Evolutionary conservation across 64 coral and sea anemone genomes (phyloP), one percentile per base, ranked within the genome.

Genomic region (Orbicella faveolata): DNA sequence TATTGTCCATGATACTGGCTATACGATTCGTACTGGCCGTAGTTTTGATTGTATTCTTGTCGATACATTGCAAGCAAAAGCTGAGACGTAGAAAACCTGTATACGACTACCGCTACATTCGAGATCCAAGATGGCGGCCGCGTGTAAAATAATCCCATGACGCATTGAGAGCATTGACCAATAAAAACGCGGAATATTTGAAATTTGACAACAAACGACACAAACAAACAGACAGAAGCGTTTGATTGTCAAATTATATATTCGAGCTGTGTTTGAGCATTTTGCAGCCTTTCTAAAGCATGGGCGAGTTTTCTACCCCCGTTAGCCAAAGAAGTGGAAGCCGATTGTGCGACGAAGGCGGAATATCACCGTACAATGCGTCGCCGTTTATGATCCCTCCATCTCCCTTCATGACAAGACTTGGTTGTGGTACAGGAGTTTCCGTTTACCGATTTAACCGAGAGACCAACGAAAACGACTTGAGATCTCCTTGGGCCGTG

Each of bases 401-500:
- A 6, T 48, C 44, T 48, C 44, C 44, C 2, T 48, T 48, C 44
- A 48, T 48, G 44, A 48, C 44, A 48, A 48, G 39, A 41, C 39
- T 48, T 48, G 5, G 5, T 48, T 48, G 44, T 48, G 44, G 44
- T 48, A 48, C 44, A 48, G 5, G 44, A 48, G 44, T 48, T 48
- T 48, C 44, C 44, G 44, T 48, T 48, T 48, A 48, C 44, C 44
- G 44, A 48, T 48, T 48, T 6, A 48, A 48, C 7, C 44, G 44
- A 48, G 44, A 48, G 44, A 48, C 44, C 44, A 48, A 48, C 5
- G 44, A 48, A 48, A 48, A 48, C 44, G 44, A 5, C 5, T 48
- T 48, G 44, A 48, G 44, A 48, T 48, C 94, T 34, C 97, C 97
- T 37, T 99, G 97, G 97, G 97, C 97, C 1, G 94, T 99, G 41